Conservation (phyloP, 2,888 invertebrate genomes). For the Drosophila mimetica region DNA sequence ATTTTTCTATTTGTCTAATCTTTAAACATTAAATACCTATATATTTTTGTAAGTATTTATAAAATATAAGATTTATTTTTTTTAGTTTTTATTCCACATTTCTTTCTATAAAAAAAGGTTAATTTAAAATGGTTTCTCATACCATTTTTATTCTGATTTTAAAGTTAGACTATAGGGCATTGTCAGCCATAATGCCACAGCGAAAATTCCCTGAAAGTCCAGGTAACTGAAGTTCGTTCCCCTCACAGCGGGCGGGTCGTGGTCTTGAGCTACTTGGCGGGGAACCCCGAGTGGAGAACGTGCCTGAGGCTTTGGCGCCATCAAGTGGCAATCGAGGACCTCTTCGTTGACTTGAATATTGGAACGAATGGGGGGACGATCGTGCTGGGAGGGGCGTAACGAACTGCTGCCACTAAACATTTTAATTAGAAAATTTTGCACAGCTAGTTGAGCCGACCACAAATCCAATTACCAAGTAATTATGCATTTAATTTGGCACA, state of each 20-base stretch:
- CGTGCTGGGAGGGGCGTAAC: constrained; percentile 26
- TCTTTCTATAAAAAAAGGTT: too few relatives aligned
- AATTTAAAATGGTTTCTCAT: too few relatives aligned
- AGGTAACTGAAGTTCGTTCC: constrained; percentile 17
- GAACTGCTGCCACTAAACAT: constrained; percentile 69
- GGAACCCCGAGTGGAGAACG: constrained; percentile 52
- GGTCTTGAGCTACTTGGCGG: constrained; percentile 49
- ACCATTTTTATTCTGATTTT: too few relatives aligned
- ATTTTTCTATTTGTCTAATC: too few relatives aligned
- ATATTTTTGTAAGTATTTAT: too few relatives aligned
- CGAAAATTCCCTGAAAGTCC: not conserved
- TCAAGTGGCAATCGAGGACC: constrained; percentile 48
- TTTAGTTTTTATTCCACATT: too few relatives aligned
- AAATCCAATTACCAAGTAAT: constrained; percentile 78
- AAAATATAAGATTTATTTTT: too few relatives aligned
- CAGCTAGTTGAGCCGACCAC: constrained; percentile 75
- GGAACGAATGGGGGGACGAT: constrained; percentile 22
- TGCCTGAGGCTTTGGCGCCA: constrained; percentile 64
- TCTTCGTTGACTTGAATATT: constrained; percentile 20
- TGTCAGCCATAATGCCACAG: too few relatives aligned
- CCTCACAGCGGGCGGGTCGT: constrained; percentile 53
- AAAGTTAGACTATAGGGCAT: too few relatives aligned
- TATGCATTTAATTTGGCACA: constrained; percentile 72
- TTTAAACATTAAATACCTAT: too few relatives aligned
- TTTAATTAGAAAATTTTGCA: constrained; percentile 76